These are phyloP conservation scores for Polietes domitor DNA, from an alignment of 2,888 invertebrate species.

Conservation along the genomic window DNA sequence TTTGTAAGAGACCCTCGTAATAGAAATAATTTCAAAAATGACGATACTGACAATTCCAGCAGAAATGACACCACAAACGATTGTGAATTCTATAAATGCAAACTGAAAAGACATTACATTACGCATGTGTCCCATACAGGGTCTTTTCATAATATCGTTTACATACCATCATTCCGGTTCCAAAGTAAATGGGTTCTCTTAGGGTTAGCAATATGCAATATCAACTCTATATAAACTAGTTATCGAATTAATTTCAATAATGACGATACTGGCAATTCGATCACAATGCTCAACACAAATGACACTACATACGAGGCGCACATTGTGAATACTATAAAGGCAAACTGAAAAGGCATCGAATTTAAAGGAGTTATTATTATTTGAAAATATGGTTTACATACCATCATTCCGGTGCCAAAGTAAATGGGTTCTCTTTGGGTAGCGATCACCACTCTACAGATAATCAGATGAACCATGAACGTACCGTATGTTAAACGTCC, in stretches of 20 bases:
- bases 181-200: constrained; percentile 75
- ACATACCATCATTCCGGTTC: constrained; percentile 75
- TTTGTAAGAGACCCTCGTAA: constrained; percentile 66
- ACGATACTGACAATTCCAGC: constrained; percentile 75
- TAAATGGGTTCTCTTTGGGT: constrained; percentile 75
- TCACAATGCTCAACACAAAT: constrained; percentile 73
- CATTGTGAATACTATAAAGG: constrained; percentile 73
- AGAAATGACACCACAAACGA: constrained; percentile 75
- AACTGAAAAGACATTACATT: constrained; percentile 71
- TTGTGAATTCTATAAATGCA: constrained; percentile 73
- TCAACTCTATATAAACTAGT: too few species aligned
- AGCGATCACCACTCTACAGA: constrained; percentile 72
- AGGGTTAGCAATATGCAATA: too few species aligned
- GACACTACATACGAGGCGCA: constrained; percentile 74
- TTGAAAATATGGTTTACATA: too few species aligned
- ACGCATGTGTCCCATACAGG: too few species aligned
- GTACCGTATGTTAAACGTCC: constrained; percentile 78
- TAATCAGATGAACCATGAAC: constrained; percentile 74
- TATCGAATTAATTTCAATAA: constrained; percentile 73
- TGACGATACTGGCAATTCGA: constrained; percentile 76
- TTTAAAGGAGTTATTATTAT: too few species aligned
- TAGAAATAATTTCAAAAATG: constrained; percentile 74
- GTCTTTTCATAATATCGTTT: too few species aligned
- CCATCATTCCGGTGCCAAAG: constrained; percentile 76
- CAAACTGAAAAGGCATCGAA: constrained; percentile 70